These are phyloP conservation scores for Nomada ruficornis DNA, from an alignment of 2,888 invertebrate genomes.

Conservation along the genomic window DNA sequence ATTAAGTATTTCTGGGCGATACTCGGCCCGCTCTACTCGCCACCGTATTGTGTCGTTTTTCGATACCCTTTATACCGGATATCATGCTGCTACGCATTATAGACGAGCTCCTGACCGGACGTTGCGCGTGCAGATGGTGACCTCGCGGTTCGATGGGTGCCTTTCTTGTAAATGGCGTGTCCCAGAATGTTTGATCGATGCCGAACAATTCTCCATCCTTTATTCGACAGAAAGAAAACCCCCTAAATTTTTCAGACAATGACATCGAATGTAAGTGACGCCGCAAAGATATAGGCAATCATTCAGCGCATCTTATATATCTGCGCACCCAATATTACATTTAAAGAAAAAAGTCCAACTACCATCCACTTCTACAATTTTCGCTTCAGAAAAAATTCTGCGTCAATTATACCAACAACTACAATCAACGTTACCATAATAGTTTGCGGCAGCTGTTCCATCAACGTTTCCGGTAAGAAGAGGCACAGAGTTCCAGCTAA, in stretches of 20 bases:
- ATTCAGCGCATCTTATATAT: no score
- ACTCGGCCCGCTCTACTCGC: not conserved
- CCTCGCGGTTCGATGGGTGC: constrained; percentile 74
- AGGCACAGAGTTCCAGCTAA: not conserved
- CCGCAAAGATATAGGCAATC: no score
- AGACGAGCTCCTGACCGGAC: constrained; percentile 15
- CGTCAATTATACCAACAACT: not conserved
- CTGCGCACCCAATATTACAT: no score
- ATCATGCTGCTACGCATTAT: constrained; percentile 54
- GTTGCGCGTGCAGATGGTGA: constrained; percentile 50
- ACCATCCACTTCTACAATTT: no score
- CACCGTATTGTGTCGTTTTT: not conserved
- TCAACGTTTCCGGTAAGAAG: constrained; percentile 53
- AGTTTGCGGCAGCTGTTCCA: constrained; percentile 51
- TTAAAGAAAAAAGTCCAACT: no score
- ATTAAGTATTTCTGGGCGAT: not conserved
- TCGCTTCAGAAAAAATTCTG: no score
- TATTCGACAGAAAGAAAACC: not conserved
- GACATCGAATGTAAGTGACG: no score
- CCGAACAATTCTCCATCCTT: constrained; percentile 93
- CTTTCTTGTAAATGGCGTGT: constrained; percentile 86
- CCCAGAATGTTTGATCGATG: constrained; percentile 90
- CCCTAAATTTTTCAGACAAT: no score
- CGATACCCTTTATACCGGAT: constrained; percentile 41
- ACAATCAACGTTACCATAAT: constrained; percentile 21